Evolutionary conservation across 2,797 vertebrate species (phyloP).

Genomic region (Scolopax bukidnonensis): DNA sequence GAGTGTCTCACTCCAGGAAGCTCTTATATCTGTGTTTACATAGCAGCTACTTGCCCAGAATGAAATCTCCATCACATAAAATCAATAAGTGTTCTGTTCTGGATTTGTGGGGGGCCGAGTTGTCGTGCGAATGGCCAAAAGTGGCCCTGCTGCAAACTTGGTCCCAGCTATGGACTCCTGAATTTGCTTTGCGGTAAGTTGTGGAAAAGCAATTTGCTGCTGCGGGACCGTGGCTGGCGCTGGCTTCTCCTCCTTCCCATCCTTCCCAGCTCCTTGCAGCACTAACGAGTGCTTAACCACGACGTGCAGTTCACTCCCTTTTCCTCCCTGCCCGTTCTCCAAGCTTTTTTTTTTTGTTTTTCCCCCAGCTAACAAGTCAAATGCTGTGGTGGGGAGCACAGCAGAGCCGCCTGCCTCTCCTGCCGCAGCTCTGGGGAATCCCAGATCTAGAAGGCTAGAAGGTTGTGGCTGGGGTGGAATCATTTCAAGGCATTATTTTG

Average conservation of each 20-base stretch:
- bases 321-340: neutral
- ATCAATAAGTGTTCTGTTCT: constrained; percentile 29
- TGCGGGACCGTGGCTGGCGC: accelerated
- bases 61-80: neutral
- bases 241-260: neutral
- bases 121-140: neutral
- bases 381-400: neutral
- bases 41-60: neutral
- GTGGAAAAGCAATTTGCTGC: neutral
- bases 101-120: neutral
- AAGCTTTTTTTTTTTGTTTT: neutral
- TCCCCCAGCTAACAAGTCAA: neutral
- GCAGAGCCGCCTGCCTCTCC: neutral
- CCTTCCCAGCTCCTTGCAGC: neutral
- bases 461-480: neutral
- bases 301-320: neutral
- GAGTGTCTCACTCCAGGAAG: constrained; percentile 48
- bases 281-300: neutral
- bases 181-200: neutral
- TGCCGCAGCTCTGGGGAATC: neutral
- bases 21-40: constrained; percentile 29
- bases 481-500: neutral
- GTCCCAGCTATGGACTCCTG: neutral
- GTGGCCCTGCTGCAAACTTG: neutral
- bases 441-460: neutral